These are phyloP conservation scores for Autographa gamma DNA, from an alignment of 2,888 invertebrate genomes.

Conservation along the genomic window DNA sequence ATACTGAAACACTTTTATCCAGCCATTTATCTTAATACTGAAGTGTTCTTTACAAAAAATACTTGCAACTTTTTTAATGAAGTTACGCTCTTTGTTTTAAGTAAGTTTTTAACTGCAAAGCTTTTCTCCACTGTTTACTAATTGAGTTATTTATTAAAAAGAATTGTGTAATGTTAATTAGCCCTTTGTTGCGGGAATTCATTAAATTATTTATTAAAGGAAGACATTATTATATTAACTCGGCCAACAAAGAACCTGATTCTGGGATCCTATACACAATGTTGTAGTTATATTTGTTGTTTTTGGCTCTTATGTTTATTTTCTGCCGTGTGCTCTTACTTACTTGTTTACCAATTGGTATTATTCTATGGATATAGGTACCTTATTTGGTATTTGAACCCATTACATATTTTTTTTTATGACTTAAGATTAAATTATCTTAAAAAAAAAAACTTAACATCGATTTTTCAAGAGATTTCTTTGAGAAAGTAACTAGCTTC, in stretches of 20 bases:
- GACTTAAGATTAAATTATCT: too few species aligned
- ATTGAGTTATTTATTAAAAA: constrained; percentile 42
- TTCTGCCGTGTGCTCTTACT: too few species aligned
- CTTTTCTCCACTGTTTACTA: constrained; percentile 28
- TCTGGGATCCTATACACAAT: background rate
- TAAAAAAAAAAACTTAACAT: too few species aligned
- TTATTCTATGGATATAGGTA: too few species aligned
- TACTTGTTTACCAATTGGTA: too few species aligned
- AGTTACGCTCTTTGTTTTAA: constrained; percentile 10
- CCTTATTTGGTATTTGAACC: too few species aligned
- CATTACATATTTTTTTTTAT: too few species aligned
- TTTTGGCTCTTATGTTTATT: background rate
- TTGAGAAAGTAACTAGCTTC: too few species aligned
- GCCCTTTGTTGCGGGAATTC: constrained; percentile 31
- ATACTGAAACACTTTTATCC: constrained; percentile 22
- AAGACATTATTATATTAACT: constrained; percentile 11
- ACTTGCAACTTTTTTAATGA: constrained; percentile 23
- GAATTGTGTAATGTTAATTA: constrained; percentile 33
- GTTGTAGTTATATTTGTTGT: background rate
- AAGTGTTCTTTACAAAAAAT: constrained; percentile 27
- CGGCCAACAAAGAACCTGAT: constrained; percentile 11
- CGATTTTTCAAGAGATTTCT: too few species aligned
- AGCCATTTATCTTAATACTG: constrained; percentile 38
- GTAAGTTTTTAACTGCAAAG: constrained; percentile 36
- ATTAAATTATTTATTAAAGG: constrained; percentile 27